Evolutionary conservation across 2,113 vertebrate species (phyloP).

Genomic region (Climacteris rufus): DNA sequence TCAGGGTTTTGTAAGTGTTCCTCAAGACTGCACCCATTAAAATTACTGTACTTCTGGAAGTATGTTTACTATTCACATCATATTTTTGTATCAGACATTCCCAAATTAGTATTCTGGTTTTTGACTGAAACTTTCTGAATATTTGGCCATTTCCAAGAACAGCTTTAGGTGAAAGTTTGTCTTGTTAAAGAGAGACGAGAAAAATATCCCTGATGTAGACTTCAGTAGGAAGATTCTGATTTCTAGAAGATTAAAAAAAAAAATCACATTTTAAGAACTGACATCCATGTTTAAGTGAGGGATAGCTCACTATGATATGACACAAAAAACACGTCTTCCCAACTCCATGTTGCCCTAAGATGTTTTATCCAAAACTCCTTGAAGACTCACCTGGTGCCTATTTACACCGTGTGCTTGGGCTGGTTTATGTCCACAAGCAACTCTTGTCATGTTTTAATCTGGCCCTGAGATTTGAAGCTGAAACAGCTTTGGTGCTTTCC

Average conservation of each 20-base stretch:
- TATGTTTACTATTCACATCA: background rate
- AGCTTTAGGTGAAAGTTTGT: background rate
- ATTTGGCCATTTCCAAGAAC: background rate
- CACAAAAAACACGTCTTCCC: background rate
- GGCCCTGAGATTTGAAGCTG: background rate
- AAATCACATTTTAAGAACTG: background rate
- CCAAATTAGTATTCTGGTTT: background rate
- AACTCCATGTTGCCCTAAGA: background rate
- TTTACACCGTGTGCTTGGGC: fast-evolving
- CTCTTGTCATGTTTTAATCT: background rate
- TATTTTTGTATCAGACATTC: background rate
- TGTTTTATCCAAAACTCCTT: background rate
- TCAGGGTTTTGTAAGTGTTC: background rate
- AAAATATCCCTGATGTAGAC: background rate
- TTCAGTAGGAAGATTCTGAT: background rate
- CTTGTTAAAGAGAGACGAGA: background rate
- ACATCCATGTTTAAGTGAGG: background rate
- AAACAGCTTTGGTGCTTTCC: background rate
- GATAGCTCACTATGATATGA: background rate
- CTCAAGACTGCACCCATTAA: background rate
- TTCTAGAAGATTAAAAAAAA: background rate
- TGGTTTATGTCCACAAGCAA: background rate
- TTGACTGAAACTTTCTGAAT: background rate
- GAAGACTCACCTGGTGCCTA: background rate
- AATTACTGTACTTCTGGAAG: background rate